Evolutionary conservation across 2,888 invertebrate species (phyloP).

Genomic region (Caenorhabditis sp.): DNA sequence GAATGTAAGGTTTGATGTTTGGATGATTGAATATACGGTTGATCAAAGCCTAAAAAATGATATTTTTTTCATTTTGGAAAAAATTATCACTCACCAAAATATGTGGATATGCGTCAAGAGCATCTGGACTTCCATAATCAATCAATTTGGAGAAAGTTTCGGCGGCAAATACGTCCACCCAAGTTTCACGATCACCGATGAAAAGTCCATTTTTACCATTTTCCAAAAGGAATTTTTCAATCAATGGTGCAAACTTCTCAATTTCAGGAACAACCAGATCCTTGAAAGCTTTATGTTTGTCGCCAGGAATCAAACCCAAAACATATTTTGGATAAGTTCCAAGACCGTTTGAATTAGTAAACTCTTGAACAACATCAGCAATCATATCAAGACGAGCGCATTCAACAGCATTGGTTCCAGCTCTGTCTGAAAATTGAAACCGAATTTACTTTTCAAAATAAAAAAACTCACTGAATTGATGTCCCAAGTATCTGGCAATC

Average conservation of each 20-base stretch:
- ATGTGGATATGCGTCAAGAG: slow-evolving; percentile 63
- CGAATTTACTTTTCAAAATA: not conserved
- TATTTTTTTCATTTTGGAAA: too few relatives aligned
- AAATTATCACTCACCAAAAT: slow-evolving; percentile 43
- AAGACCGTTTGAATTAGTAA: slow-evolving; percentile 39
- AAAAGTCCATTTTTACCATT: slow-evolving; percentile 59
- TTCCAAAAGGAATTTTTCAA: slow-evolving; percentile 62
- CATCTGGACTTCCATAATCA: slow-evolving; percentile 59
- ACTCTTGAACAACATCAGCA: slow-evolving; percentile 55
- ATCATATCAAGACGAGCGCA: slow-evolving; percentile 62
- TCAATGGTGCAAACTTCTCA: slow-evolving; percentile 56
- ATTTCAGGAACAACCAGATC: slow-evolving; percentile 57
- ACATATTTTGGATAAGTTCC: slow-evolving; percentile 43
- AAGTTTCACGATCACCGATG: slow-evolving; percentile 62
- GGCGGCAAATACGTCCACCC: slow-evolving; percentile 66
- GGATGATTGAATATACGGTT: slow-evolving; percentile 61
- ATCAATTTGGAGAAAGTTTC: slow-evolving; percentile 57
- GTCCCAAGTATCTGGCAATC: slow-evolving; percentile 61
- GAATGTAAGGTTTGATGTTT: slow-evolving; percentile 54
- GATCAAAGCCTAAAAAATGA: slow-evolving; percentile 46
- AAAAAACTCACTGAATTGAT: slow-evolving; percentile 48
- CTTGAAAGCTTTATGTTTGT: slow-evolving; percentile 52
- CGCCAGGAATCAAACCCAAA: slow-evolving; percentile 39
- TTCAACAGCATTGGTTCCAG: slow-evolving; percentile 53
- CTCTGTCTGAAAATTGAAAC: slow-evolving; percentile 25